Percentiles rank a stretch among this genome's conserved stretches.
These are phyloP conservation scores for Lepidocyrtoides sp. DNA, from an alignment of 2,888 invertebrate genomes.

Conservation along the genomic window DNA sequence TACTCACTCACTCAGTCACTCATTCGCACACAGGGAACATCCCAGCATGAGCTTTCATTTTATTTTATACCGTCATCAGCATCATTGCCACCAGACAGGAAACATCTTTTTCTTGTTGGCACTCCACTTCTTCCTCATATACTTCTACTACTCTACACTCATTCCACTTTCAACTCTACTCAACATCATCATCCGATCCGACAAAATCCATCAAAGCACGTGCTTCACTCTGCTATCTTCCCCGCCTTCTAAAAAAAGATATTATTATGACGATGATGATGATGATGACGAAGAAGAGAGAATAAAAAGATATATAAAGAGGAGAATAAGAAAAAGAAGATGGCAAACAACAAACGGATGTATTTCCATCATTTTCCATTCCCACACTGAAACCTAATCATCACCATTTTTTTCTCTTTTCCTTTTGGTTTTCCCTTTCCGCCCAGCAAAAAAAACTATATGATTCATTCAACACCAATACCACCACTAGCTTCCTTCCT, in stretches of 20 bases:
- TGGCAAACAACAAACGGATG: constrained; percentile 19
- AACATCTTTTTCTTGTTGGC: constrained; percentile 53
- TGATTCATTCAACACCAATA: neutral
- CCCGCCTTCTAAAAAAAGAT: neutral
- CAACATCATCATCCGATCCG: neutral
- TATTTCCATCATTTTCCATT: constrained; percentile 17
- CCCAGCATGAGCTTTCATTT: constrained; percentile 19
- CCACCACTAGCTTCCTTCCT: constrained; percentile 31
- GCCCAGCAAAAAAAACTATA: neutral
- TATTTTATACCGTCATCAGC: neutral
- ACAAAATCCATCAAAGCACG: constrained; percentile 51
- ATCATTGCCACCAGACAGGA: constrained; percentile 3
- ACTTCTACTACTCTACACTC: too few species aligned
- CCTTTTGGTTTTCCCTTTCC: neutral
- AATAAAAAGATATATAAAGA: neutral
- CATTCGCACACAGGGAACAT: too few species aligned
- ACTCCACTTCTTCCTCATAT: too few species aligned
- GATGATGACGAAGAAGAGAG: too few species aligned
- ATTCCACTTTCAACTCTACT: neutral
- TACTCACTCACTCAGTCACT: too few species aligned
- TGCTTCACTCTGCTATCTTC: constrained; percentile 15
- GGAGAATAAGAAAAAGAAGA: neutral
- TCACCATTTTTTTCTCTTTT: neutral
- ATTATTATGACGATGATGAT: too few species aligned
- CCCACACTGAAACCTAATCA: constrained; percentile 4